Percentiles rank a stretch among this genome's conserved stretches.
phyloP scores from a whole-genome alignment of 2,113 vertebrate genomes.

The Himantopus leucocephalus region DNA sequence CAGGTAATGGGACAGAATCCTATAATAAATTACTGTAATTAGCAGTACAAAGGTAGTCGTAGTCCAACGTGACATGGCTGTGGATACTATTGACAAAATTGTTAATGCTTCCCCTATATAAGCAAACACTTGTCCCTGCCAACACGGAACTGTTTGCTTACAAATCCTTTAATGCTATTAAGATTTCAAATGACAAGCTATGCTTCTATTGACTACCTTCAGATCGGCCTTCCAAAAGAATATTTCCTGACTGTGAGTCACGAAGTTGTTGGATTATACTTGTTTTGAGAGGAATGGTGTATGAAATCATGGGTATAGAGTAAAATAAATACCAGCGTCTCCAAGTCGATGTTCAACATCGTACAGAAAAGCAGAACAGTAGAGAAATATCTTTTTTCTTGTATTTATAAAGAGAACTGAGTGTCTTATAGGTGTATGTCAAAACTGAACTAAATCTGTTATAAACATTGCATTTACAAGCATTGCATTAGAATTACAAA shows the following conservation, averaged over 20 bases:
- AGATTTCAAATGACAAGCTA: slow-evolving; percentile 57
- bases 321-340: neutral
- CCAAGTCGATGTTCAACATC: neutral
- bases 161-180: slow-evolving; percentile 62
- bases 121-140: slow-evolving; percentile 38
- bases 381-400: neutral
- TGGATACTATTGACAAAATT: slow-evolving; percentile 54
- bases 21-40: slow-evolving; percentile 57
- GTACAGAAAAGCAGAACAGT: neutral
- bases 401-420: neutral
- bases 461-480: neutral
- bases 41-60: slow-evolving; percentile 19
- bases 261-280: neutral
- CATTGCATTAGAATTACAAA: neutral
- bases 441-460: slow-evolving; percentile 38
- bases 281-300: neutral
- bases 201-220: slow-evolving; percentile 3
- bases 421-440: neutral
- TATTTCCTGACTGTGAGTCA: neutral
- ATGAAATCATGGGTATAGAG: neutral
- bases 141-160: slow-evolving; percentile 28
- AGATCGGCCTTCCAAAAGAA: neutral
- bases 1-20: slow-evolving; percentile 11
- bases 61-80: neutral
- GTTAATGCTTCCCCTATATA: slow-evolving; percentile 38